Evolutionary conservation across 1,140 invertebrate genomes (phyloP), one percentile per base, ranked within the genome.

Genomic region (Asobara japonica): DNA sequence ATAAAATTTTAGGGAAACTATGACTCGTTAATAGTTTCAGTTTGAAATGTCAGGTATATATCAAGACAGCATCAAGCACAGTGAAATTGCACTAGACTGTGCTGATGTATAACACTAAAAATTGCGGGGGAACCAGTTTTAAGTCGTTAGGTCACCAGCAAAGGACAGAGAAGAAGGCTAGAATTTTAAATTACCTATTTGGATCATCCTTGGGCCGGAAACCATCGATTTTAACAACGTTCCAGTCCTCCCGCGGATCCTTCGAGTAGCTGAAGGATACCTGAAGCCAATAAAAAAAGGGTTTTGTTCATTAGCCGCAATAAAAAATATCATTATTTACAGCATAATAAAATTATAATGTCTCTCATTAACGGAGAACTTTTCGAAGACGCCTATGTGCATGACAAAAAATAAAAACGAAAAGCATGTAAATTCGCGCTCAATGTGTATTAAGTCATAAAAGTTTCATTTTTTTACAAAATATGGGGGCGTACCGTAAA

Each of bases 201-300:
- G 96, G 95, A 90, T 98, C 97, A 74, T 94, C 91, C 84, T 91
- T 91, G 33, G 89, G 84, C 81, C 94, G 91, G 83, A 97, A 97
- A 0, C 96, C 95, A 73, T 96, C 92, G 70, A 98, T 93, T 82
- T 94, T 93, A 64, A 98, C 90, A 13, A 96, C 92, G 84, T 98
- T 98, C 91, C 93, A 93, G 81, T 96, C 95, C 60, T 93, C 92
- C 79, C 93, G 94, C 8, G 89, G 87, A 78, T 92, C 92, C 77
- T 92, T 91, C 2, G 94, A 93, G 85, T 97, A 98, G 82, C 96
- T 97, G 83, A 98, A 97, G 48, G 96, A 96, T 65, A 98, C 94
- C 93, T 95, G 89, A 78, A 86, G 88, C 75, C 80, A 85, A 51
- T 27, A 18, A 85, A 83, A 81, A 83, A 36, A 69, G 77, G 65